Base-by-base conservation (phyloP, 2,113 vertebrate species). In the Halcyon senegalensis region DNA sequence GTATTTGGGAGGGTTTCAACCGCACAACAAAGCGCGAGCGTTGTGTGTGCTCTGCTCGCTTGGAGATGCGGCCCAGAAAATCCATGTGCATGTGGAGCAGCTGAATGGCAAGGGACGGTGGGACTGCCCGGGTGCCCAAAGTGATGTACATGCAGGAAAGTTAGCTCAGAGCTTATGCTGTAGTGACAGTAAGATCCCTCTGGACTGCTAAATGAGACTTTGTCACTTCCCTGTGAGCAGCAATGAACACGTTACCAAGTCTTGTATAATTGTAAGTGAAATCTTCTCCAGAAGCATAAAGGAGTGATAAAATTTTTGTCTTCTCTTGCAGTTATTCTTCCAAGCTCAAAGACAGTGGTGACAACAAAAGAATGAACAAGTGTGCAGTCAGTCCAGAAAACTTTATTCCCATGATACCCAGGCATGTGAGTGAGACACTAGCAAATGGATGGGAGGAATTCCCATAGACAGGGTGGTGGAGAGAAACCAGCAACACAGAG, bases 1-100 rank as follows among this genome's bases (percentile, higher is more conserved):
- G 63, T 80, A 13, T 91, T 93, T 91, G 90, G 82, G 93, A 86
- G 67, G 82, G 70, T 96, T 95, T 95, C 87, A 88, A 73, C 59
- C 48, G 33, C 48, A 86, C 66, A 94, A 86, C 85, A 63, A 94
- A 94, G 84, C 8, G 66, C 51, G 48, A 79, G 39, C 1, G 2
- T 13, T 56, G 46, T 30, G 35, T 2, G 11, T 24, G 41, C 59
- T 11, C 1, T 5, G 53, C 60, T 84, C 2, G 6, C 20, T 7
- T 90, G 93, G 87, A 87, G 70, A 39, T 1, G 31, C 62, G 13
- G 28, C 62, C 77, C 0, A 0, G 53, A 41, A 10, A 58, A 68
- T 43, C 60, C 48, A 1, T 2, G 7, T 27, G 27, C 24, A 0
- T 2, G 4, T 0, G 3, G 53, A 31, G 33, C 39, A 44, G 37